Percentiles rank a stretch among this genome's conserved stretches.
Conservation (phyloP, 2,797 vertebrate genomes). For the Cyclopterus lumpus region DNA sequence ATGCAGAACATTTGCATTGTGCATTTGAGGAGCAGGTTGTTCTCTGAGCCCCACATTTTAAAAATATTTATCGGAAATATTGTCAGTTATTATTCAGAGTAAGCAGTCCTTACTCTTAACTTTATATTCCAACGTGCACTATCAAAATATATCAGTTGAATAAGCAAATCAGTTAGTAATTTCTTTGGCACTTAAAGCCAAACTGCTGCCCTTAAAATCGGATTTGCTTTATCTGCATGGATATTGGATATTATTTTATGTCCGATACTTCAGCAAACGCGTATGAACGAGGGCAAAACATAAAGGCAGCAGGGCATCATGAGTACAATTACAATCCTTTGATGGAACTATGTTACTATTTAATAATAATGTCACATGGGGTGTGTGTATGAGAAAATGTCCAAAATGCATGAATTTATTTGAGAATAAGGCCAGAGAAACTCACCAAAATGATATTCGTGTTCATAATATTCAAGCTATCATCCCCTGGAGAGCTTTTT, state of each 20-base stretch:
- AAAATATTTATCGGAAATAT: not conserved
- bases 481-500: not conserved
- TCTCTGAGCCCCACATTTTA: too few species aligned
- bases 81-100: not conserved
- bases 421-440: not conserved
- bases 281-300: not conserved
- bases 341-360: not conserved
- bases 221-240: not conserved
- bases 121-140: not conserved
- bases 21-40: too few species aligned
- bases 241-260: not conserved
- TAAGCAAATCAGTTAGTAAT: not conserved
- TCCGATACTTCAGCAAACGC: not conserved
- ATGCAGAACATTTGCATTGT: too few species aligned
- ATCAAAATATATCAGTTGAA: not conserved
- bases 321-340: not conserved
- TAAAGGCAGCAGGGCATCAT: not conserved
- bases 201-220: not conserved
- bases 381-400: not conserved
- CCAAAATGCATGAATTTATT: not conserved
- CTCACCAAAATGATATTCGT: not conserved
- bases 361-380: not conserved
- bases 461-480: not conserved
- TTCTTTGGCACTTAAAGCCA: conserved; percentile 1
- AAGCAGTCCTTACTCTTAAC: not conserved